Evolutionary conservation across 2,888 invertebrate species (phyloP).

Genomic region (Ormyrus rosae): DNA sequence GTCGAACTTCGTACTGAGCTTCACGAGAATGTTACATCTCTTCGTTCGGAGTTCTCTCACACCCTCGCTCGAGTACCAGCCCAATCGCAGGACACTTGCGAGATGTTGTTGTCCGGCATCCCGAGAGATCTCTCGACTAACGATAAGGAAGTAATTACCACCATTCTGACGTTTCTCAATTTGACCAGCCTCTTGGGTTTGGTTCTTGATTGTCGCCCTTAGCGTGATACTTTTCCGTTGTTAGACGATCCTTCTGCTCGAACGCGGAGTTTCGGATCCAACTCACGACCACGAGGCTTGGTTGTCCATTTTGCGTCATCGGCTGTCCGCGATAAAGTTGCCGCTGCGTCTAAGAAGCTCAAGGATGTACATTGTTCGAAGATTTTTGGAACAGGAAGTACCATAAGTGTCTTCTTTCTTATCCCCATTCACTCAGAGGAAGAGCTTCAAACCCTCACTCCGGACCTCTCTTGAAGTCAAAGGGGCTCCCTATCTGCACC

Average conservation of each 20-base stretch:
- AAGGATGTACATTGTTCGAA: not conserved
- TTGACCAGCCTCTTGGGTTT: not conserved
- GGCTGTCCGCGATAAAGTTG: not conserved
- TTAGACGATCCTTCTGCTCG: not conserved
- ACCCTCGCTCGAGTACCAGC: not conserved
- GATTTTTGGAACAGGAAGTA: not conserved
- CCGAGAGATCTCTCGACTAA: not conserved
- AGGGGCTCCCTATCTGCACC: not conserved
- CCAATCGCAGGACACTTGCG: not conserved
- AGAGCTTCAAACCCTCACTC: not conserved
- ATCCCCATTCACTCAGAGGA: too few species aligned
- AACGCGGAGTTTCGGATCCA: not conserved
- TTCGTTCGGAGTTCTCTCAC: not conserved
- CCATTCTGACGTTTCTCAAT: not conserved
- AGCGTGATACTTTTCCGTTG: not conserved
- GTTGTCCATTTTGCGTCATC: not conserved
- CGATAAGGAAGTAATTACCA: not conserved
- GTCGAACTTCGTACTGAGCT: not conserved
- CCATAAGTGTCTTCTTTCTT: not conserved
- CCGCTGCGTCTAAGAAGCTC: not conserved
- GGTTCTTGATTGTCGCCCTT: not conserved
- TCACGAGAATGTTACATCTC: not conserved
- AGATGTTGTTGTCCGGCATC: not conserved
- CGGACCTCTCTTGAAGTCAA: not conserved
- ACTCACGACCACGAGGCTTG: not conserved